phyloP scores from a whole-genome alignment of 2,113 vertebrate genomes.

The Atlantisia rogersi region DNA sequence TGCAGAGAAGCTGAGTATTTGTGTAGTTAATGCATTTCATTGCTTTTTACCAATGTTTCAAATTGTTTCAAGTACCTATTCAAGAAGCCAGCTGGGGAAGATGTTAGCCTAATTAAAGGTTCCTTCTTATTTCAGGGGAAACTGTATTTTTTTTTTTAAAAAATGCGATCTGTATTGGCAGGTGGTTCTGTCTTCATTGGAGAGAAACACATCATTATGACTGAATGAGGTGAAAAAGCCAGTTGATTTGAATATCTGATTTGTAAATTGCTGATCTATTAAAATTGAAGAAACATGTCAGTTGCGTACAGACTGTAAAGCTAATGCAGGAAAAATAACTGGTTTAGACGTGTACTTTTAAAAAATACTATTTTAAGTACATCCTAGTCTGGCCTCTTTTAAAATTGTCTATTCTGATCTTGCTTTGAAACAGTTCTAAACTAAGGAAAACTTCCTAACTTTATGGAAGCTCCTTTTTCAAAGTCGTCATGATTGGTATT shows the following conservation, averaged over 20 bases:
- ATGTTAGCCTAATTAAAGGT: background rate
- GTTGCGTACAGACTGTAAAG: background rate
- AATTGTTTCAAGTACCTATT: background rate
- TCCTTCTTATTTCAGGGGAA: background rate
- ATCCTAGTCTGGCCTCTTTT: background rate
- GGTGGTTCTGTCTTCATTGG: background rate
- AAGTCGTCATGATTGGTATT: background rate
- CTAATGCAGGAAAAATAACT: background rate
- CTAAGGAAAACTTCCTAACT: background rate
- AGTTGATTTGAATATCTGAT: background rate
- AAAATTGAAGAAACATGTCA: background rate
- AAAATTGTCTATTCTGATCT: background rate
- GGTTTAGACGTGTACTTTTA: background rate
- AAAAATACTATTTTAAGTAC: background rate
- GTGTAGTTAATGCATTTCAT: background rate
- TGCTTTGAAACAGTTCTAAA: background rate
- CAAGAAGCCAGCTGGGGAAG: background rate
- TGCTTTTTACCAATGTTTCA: background rate
- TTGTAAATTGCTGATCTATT: background rate
- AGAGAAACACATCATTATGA: background rate
- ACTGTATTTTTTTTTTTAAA: background rate
- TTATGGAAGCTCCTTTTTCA: background rate
- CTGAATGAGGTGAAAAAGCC: background rate
- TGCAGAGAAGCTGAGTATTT: background rate
- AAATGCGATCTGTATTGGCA: background rate